These are phyloP conservation scores for Drosophila suboccidentalis DNA, from an alignment of 2,888 invertebrate species.

Conservation along the genomic window DNA sequence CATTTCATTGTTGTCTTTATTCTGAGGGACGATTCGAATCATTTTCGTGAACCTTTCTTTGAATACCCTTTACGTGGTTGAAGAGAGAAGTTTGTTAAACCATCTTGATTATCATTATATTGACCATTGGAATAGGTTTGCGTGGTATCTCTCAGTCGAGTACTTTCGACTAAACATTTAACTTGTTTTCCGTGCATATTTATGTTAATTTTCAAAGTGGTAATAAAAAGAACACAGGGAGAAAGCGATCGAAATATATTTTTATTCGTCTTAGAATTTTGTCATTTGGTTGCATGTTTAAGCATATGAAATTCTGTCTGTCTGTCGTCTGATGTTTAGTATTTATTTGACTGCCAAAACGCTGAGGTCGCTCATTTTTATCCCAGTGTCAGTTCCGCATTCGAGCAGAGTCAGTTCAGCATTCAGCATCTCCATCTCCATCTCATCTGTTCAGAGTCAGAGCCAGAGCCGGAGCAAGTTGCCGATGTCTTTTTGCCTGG, in stretches of 20 bases:
- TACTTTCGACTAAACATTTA: background rate
- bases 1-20: slow-evolving; percentile 74
- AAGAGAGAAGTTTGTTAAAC: background rate
- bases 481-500: slow-evolving; percentile 10
- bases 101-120: too few species aligned
- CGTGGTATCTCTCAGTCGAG: background rate
- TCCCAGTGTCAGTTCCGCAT: slow-evolving; percentile 73
- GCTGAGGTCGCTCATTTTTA: slow-evolving; percentile 72
- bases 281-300: slow-evolving; percentile 39
- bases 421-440: slow-evolving; percentile 40
- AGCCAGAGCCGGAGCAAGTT: slow-evolving; percentile 20
- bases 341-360: slow-evolving; percentile 80
- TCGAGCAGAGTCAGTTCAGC: slow-evolving; percentile 46
- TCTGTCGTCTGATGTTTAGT: slow-evolving; percentile 55
- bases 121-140: too few species aligned
- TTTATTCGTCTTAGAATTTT: slow-evolving; percentile 35
- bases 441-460: slow-evolving; percentile 16
- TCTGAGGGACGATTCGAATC: slow-evolving; percentile 48
- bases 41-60: slow-evolving; percentile 37
- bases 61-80: background rate
- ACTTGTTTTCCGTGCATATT: background rate
- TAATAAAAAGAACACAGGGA: slow-evolving; percentile 8
- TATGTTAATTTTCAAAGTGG: slow-evolving; percentile 34
- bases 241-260: slow-evolving; percentile 7
- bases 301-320: slow-evolving; percentile 49